Evolutionary conservation across 2,888 invertebrate genomes (phyloP), one percentile per base, ranked within the genome.

Genomic region (Metalampra italica): DNA sequence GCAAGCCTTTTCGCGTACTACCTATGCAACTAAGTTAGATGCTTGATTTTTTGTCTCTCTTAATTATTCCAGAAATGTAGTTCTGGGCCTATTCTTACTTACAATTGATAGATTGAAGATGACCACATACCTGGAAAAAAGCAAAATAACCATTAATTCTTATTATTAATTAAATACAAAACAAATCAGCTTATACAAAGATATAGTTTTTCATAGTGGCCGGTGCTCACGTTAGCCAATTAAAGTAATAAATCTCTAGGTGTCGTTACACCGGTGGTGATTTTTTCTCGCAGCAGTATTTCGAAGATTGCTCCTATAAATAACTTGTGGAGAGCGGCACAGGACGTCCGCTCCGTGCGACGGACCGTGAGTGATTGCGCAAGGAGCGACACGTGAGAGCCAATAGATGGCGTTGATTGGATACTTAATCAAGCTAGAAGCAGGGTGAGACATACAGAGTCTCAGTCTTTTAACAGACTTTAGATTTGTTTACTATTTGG

Each of bases 251-350:
- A 78, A 82, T 82, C 68, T 61, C 67, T 60, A 59, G 65, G 59
- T 62, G 64, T 65, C 66, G 66, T 68, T 62, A 71, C 70, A 74
- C 70, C 80, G 79, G 79, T 78, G 76, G 66, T 61, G 62, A 72
- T 67, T 73, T 79, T 75, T 77, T 75, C 22, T 70, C 37, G 62
- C 60, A 57, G 60, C 60, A 71, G 66, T 64, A 67, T 68, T 74
- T 71, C 66, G 74, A 78, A 86, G 75, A 88, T 88, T 87, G 82
- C 74, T 61, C 57, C 83, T 66, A 85, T 87, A 87, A 87, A 88
- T 87, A 82, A 83, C 78, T 67, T 59, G 74, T 29, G 68, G 71
- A 75, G 64, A 51, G 52, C 41, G 38, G 51, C 51, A 70, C 59
- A 59, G 62, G 69, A 78, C 68, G 76, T 81, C 78, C 72, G 64